Evolutionary conservation across 2,888 invertebrate species (phyloP), one percentile per base, ranked within the genome.

Genomic region (Himalopsyche japonica): DNA sequence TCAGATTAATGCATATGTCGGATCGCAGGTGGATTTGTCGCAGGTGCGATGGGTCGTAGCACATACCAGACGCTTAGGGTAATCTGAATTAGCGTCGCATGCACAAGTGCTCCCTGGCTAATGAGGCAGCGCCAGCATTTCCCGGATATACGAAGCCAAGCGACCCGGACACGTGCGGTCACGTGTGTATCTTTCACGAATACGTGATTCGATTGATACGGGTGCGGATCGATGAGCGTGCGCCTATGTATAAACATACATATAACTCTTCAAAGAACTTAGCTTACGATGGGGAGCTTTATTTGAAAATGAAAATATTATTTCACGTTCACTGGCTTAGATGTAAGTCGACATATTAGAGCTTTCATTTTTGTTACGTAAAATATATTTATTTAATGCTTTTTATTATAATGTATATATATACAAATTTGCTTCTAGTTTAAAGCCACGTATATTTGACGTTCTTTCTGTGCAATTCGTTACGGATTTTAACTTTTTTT

Each of bases 121-220:
- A 70, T 70, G 70, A 70, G 70, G 27, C 70, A 27, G 70, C 27
- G 70, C 70, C 24, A 20, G 57, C 24, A 57, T 57, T 70, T 70
- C 30, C 70, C 70, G 70, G 70, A 70, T 24, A 70, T 70, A 6
- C 70, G 70, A 70, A 70, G 70, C 70, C 27, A 70, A 27, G 70
- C 70, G 70, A 70, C 70, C 70, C 30, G 70, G 70, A 70, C 70
- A 70, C 70, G 70, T 70, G 70, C 70, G 70, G 70, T 70, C 70
- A 70, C 70, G 70, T 70, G 70, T 70, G 70, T 70, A 70, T 70
- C 70, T 70, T 70, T 30, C 70, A 70, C 30, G 12, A 70, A 70
- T 70, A 70, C 70, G 70, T 70, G 70, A 70, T 70, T 70, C 70
- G 70, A 70, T 70, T 70, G 70, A 70, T 70, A 70, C 70, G 70